phyloP scores from a whole-genome alignment of 1,140 invertebrate species.

The Euura lappo region DNA sequence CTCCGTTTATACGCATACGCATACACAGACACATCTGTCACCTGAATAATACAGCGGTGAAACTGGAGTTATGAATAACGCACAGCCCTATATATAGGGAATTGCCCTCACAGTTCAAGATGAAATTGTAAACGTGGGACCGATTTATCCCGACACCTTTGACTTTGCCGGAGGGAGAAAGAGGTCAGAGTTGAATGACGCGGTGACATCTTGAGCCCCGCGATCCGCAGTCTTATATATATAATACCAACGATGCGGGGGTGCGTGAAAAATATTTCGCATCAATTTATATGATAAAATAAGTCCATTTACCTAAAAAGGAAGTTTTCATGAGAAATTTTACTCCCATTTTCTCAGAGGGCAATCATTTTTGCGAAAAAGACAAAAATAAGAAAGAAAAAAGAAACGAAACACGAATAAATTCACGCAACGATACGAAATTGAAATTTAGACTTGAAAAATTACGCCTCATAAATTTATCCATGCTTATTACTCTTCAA shows the following conservation, averaged over 20 bases:
- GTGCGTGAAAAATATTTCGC: no score
- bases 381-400: not conserved
- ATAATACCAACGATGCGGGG: no score
- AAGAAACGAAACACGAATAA: not conserved
- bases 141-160: conserved; percentile 4
- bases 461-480: not conserved
- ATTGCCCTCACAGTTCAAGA: not conserved
- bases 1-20: not conserved
- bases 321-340: no score
- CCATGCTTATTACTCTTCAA: not conserved
- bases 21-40: not conserved
- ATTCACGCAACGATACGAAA: not conserved
- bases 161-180: not conserved
- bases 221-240: no score
- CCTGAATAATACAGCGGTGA: not conserved
- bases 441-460: not conserved
- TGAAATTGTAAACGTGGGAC: not conserved
- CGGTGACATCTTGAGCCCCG: no score
- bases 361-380: not conserved
- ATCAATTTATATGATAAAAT: no score
- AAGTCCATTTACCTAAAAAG: no score
- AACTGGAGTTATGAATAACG: not conserved
- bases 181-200: no score
- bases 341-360: no score
- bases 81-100: not conserved